Evolutionary conservation across 1,140 invertebrate genomes (phyloP), one percentile per base, ranked within the genome.

Genomic region (Pogonomyrmex californicus): DNA sequence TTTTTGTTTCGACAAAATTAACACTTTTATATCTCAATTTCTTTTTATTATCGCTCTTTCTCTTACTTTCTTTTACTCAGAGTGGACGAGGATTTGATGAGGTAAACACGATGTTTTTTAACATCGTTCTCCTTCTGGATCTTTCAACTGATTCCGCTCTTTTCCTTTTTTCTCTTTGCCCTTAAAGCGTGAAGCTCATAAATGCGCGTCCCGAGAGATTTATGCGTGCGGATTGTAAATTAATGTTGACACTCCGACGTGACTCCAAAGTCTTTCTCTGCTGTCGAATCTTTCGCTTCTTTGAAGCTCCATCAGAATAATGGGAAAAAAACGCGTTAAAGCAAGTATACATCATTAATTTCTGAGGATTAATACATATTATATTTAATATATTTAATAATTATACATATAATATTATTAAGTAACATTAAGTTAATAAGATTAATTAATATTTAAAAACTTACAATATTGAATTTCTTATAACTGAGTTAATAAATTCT

Each of bases 71-170:
- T 75, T 86, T 87, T 85, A 65, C 81, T 83, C 33, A 71, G 41
- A 63, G 12, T 70, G 54, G 90, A 92, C 92, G 90, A 82, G 89
- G 85, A 90, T 92, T 90, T 91, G 88, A 92, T 90, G 91, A 90
- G 90, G 90, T 91, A 91, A 92, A 92, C 90, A 92, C 76, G 60
- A 58, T 87, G 68, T 85, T 91, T 79, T 85, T 70, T 86, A 76
- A 81, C 54, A 63, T 47, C 23, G 23, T 23, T 23, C 60, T 63
- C 14, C 7, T 54, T 38, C 17, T 47, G 76, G 9, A 76, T 70
- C 85, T 54, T 65, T 33, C 23, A 23, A 63, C 63, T 38, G 7
- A 81, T 70, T 62, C 51, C 17, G n/a, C 49, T 62, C 62, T 70
- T 17, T 41, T 41, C 36, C 63, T 65, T 38, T 65, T 65, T 65